These are phyloP conservation scores for Drosophila pectinifera DNA, from an alignment of 1,140 invertebrate genomes.

Conservation along the genomic window DNA sequence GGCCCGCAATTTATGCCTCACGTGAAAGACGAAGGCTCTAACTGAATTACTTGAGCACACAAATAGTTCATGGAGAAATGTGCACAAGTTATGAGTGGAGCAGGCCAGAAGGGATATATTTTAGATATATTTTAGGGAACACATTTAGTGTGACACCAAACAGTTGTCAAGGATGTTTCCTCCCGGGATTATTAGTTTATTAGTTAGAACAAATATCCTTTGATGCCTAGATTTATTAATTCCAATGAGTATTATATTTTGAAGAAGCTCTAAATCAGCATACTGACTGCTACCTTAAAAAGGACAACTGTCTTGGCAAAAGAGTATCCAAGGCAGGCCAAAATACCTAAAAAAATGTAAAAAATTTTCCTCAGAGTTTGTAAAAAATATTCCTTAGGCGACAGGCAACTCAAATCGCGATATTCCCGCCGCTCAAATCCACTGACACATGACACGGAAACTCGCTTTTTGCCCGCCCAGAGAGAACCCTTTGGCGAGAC, in stretches of 20 bases:
- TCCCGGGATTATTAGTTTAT: neutral
- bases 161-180: conserved; percentile 4
- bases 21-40: conserved; percentile 62
- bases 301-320: too few relatives aligned
- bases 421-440: conserved; percentile 51
- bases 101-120: conserved; percentile 5
- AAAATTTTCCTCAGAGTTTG: conserved; percentile 7
- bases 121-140: too few relatives aligned
- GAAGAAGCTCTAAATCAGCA: too few relatives aligned
- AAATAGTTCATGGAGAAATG: conserved; percentile 34
- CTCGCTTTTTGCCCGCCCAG: conserved; percentile 60
- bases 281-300: too few relatives aligned
- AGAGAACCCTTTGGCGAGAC: conserved; percentile 54
- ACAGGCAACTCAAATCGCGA: conserved; percentile 35
- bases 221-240: neutral
- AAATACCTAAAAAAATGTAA: neutral
- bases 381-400: conserved; percentile 8
- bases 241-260: neutral
- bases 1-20: conserved; percentile 61
- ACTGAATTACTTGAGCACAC: conserved; percentile 61
- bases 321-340: neutral
- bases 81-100: conserved; percentile 33
- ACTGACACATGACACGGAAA: conserved; percentile 77
- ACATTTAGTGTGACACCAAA: conserved; percentile 19
- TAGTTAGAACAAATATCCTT: neutral